Conservation (phyloP, 92 coral and sea anemone species). For the Actinernus sp. region DNA sequence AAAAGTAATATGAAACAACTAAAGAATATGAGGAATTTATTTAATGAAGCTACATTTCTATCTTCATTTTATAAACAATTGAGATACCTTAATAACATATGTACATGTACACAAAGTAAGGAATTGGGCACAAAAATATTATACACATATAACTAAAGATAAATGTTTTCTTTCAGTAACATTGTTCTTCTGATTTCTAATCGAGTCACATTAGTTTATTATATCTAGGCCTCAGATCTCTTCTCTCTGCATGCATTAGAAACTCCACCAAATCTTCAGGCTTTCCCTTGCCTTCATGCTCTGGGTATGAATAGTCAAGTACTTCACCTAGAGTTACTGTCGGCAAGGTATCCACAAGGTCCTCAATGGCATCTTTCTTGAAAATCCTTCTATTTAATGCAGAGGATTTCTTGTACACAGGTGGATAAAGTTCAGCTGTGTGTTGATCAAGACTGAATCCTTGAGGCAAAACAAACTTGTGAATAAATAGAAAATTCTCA, state of each 20-base stretch:
- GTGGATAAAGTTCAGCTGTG: constrained; percentile 78
- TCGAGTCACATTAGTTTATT: constrained; percentile 67
- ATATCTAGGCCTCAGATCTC: constrained; percentile 75
- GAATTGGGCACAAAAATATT: too few species aligned
- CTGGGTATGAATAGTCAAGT: constrained; percentile 81
- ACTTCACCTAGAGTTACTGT: constrained; percentile 47
- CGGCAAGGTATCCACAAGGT: constrained; percentile 40
- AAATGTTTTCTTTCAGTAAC: too few species aligned
- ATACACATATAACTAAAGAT: too few species aligned
- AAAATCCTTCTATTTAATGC: constrained; percentile 59
- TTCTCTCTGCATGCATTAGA: constrained; percentile 69
- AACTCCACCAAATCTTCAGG: constrained; percentile 83
- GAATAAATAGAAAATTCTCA: constrained; percentile 64
- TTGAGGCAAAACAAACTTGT: constrained; percentile 62
- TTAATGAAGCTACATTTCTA: too few species aligned
- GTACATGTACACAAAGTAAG: too few species aligned
- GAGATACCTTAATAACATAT: too few species aligned
- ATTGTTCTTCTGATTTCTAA: neutral
- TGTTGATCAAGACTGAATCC: constrained; percentile 80
- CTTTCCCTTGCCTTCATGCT: constrained; percentile 73
- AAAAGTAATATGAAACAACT: too few species aligned
- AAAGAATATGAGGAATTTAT: too few species aligned
- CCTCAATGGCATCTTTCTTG: constrained; percentile 51
- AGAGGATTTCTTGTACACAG: constrained; percentile 40
- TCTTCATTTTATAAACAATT: too few species aligned